These are phyloP conservation scores for Anableps anableps DNA, from an alignment of 2,797 vertebrate species.

Conservation along the genomic window DNA sequence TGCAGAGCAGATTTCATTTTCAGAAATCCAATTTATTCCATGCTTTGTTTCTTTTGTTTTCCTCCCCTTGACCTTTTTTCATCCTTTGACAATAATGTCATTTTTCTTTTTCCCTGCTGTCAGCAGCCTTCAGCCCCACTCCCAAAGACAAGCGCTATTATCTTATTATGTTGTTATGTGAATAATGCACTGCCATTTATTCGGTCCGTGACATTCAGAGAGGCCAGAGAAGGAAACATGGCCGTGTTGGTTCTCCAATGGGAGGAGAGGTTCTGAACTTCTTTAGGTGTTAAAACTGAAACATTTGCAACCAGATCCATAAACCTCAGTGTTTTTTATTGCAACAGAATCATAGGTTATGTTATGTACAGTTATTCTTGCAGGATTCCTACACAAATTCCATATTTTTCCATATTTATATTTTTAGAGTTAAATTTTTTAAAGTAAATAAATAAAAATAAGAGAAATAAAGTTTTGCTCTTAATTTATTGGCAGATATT, in stretches of 20 bases:
- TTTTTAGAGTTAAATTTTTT: no score
- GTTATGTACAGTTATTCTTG: no score
- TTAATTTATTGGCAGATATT: no score
- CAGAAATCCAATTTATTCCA: slow-evolving; percentile 33
- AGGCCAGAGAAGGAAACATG: slow-evolving; percentile 27
- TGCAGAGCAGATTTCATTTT: slow-evolving; percentile 25
- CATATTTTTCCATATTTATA: no score
- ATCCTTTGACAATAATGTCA: slow-evolving; percentile 46
- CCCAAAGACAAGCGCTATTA: slow-evolving; percentile 63
- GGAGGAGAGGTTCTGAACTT: not conserved
- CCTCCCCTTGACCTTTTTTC: slow-evolving; percentile 60
- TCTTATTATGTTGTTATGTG: slow-evolving; percentile 62
- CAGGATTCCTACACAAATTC: no score
- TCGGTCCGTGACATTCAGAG: slow-evolving; percentile 66
- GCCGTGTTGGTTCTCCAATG: slow-evolving; percentile 7
- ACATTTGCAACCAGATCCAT: not conserved
- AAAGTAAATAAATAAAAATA: no score
- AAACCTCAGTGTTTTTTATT: not conserved
- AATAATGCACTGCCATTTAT: slow-evolving; percentile 42
- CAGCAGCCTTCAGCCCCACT: slow-evolving; percentile 52
- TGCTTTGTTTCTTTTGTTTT: slow-evolving; percentile 59
- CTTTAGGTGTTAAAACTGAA: not conserved
- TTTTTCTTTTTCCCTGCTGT: slow-evolving; percentile 55
- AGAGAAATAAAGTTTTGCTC: no score
- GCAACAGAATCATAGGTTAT: not conserved